Percentiles rank a stretch among this genome's conserved stretches.
Conservation (phyloP, 1,140 invertebrate genomes). For the Diachasmimorpha longicaudata region DNA sequence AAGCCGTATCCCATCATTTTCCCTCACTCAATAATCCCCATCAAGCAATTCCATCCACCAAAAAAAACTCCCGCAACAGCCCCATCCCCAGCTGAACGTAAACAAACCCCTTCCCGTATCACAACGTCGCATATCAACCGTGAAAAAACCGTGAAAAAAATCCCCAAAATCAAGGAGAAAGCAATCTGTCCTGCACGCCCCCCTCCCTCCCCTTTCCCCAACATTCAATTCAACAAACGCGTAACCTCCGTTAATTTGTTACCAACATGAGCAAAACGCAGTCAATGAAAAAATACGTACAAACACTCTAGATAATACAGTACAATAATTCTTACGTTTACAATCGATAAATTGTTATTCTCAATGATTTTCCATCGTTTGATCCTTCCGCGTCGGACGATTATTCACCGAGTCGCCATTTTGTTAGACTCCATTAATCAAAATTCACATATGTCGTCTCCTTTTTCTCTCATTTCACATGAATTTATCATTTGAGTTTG, state of each 20-base stretch:
- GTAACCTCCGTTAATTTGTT: slow-evolving; percentile 30
- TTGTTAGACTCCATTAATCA: not conserved
- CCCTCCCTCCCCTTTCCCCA: too few relatives aligned
- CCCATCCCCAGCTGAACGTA: too few relatives aligned
- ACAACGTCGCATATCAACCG: too few relatives aligned
- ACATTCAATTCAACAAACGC: slow-evolving; percentile 35
- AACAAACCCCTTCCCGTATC: too few relatives aligned
- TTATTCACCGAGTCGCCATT: not conserved
- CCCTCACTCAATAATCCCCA: too few relatives aligned
- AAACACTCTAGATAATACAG: slow-evolving; percentile 43
- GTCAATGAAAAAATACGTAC: slow-evolving; percentile 47
- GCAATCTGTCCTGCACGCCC: not conserved
- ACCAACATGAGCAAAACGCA: slow-evolving; percentile 47
- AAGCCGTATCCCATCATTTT: too few relatives aligned
- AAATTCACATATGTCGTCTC: not conserved
- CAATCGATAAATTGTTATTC: slow-evolving; percentile 11
- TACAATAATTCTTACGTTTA: slow-evolving; percentile 23
- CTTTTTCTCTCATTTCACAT: not conserved
- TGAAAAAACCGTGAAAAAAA: too few relatives aligned
- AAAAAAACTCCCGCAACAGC: too few relatives aligned
- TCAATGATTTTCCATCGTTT: not conserved
- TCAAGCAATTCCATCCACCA: too few relatives aligned
- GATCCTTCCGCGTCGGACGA: not conserved
- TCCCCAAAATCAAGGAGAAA: not conserved
- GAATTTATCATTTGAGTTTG: not conserved